phyloP scores from a whole-genome alignment of 2,888 invertebrate genomes.

The Dolichopus griseipennis region DNA sequence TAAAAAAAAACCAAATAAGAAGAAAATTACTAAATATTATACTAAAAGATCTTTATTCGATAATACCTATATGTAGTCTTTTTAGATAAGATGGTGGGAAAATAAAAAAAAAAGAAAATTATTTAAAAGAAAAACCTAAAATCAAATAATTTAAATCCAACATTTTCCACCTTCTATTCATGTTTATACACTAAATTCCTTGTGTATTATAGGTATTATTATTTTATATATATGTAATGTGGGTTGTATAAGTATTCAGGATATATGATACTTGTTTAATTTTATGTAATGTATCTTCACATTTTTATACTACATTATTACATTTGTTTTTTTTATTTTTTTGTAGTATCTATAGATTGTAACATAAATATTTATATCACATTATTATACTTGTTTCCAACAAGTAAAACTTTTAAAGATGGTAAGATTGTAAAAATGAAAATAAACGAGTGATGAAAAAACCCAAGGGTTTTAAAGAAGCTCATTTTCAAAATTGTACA shows the following conservation, averaged over 20 bases:
- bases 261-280: background rate
- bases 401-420: background rate
- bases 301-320: background rate
- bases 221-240: too few species aligned
- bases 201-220: too few species aligned
- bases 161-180: too few species aligned
- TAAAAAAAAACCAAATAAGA: background rate
- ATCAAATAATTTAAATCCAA: too few species aligned
- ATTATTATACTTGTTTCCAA: background rate
- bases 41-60: background rate
- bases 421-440: background rate
- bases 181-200: too few species aligned
- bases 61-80: background rate
- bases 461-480: too few species aligned
- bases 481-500: too few species aligned
- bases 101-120: background rate
- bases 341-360: background rate
- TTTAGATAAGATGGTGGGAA: too few species aligned
- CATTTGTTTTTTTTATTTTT: too few species aligned
- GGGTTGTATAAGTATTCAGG: background rate
- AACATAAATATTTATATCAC: background rate
- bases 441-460: too few species aligned
- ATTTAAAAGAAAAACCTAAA: too few species aligned
- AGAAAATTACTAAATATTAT: background rate
- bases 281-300: conserved; percentile 3